These are phyloP conservation scores for Shargacucullia verbasci DNA, from an alignment of 2,888 invertebrate genomes.

Conservation along the genomic window DNA sequence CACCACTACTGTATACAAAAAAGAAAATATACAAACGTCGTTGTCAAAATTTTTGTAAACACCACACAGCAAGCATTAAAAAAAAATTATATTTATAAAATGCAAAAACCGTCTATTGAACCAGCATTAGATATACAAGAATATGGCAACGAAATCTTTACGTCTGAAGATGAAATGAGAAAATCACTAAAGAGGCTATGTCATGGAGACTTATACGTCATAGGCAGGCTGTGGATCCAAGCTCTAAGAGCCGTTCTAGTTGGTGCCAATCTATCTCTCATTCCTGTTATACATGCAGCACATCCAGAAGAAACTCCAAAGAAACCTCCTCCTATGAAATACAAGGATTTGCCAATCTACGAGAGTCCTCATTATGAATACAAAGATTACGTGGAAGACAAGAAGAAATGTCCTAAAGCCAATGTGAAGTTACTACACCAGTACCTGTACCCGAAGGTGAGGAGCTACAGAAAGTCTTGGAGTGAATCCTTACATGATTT, in stretches of 20 bases:
- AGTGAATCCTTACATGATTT: constrained; percentile 19
- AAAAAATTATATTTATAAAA: constrained; percentile 34
- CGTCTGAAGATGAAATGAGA: constrained; percentile 49
- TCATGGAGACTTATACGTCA: constrained; percentile 66
- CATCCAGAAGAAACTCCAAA: constrained; percentile 46
- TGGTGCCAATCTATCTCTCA: constrained; percentile 61
- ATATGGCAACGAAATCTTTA: constrained; percentile 30
- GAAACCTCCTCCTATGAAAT: constrained; percentile 75
- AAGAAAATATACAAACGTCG: constrained; percentile 25
- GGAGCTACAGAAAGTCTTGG: constrained; percentile 46
- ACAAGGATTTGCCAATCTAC: constrained; percentile 74
- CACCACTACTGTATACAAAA: constrained; percentile 14
- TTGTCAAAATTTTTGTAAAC: constrained; percentile 60
- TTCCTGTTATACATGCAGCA: constrained; percentile 70
- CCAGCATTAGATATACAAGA: not conserved
- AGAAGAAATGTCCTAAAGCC: constrained; percentile 61
- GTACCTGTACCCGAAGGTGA: constrained; percentile 67
- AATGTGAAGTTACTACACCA: constrained; percentile 67
- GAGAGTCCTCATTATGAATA: constrained; percentile 72
- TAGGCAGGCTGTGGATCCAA: constrained; percentile 71
- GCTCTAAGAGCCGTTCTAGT: constrained; percentile 61
- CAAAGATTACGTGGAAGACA: constrained; percentile 64
- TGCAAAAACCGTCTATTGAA: constrained; percentile 24
- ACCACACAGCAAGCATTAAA: constrained; percentile 29
- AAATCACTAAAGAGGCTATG: constrained; percentile 45